phyloP scores from a whole-genome alignment of 2,113 vertebrate species.

The Tamias sibiricus region DNA sequence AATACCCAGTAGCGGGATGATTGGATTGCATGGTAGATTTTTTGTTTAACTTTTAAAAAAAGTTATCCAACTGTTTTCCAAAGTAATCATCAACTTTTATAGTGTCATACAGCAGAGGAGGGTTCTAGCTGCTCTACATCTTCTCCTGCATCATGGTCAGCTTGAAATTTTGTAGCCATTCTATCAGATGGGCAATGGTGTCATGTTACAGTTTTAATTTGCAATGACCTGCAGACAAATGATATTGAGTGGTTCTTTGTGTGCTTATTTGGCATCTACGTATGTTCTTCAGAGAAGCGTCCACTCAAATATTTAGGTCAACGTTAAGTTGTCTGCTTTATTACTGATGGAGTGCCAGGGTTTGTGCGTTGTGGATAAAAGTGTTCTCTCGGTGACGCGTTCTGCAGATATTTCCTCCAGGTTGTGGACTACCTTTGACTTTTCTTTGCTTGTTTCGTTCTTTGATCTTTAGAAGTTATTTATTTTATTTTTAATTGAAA shows the following conservation, averaged over 20 bases:
- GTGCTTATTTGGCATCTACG: not conserved
- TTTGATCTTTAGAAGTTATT: not conserved
- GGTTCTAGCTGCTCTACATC: not conserved
- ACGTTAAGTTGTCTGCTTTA: not conserved
- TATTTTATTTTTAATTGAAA: not conserved
- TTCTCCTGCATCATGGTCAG: not conserved
- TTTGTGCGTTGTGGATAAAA: not conserved
- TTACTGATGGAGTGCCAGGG: not conserved
- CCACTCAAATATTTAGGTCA: not conserved
- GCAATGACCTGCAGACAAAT: not conserved
- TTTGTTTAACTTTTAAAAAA: not conserved
- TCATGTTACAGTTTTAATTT: not conserved
- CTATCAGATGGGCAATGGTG: not conserved
- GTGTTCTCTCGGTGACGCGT: not conserved
- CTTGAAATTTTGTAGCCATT: not conserved
- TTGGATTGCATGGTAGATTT: not conserved
- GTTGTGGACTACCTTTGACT: not conserved
- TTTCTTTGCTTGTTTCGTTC: not conserved
- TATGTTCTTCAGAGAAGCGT: not conserved
- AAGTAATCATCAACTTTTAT: not conserved
- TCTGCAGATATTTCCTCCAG: conserved; percentile 1
- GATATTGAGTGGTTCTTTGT: not conserved
- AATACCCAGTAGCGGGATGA: not conserved
- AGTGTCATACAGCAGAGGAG: not conserved
- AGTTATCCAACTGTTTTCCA: not conserved